Base-by-base conservation (phyloP, 2,797 vertebrate species). In the Melanotaenia pygmaea region DNA sequence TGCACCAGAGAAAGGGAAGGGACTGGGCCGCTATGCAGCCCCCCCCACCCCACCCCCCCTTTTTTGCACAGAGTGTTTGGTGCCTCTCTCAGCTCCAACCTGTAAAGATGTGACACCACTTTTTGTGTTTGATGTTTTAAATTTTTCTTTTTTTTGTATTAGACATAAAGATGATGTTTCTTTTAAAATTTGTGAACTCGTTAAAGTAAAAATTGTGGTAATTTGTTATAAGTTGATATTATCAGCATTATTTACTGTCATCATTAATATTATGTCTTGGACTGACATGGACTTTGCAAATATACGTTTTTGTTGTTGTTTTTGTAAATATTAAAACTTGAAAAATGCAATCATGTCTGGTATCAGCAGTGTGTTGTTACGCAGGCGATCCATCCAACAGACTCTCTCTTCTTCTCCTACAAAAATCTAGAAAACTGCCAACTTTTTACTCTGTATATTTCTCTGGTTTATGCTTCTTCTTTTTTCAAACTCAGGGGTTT, bases 291-390 rank as follows among this genome's bases (percentile, higher is more conserved):
- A 79, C 81, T 32, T 90, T 83, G 79, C 75, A 86, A 74, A 84
- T 87, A 73, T 72, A 77, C 67, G 72, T 81, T 76, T 81, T 80
- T 86, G 82, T 74, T 73, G 67, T 86, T 72, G 67, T 83, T 92
- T 45, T 91, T 93, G 91, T 94, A 93, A 93, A 94, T 94, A 93
- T 91, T 84, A 86, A 88, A 91, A 88, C 89, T 91, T 93, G 89
- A 93, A 93, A 20, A 88, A 90, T 87, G 76, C 88, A 89, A 93
- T 89, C 84, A 84, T 69, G 79, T 91, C 85, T 90, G 90, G 72
- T 77, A 75, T 75, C 77, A 72, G 79, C 82, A 13, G 54, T 45
- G 74, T 76, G 79, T 78, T 86, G 81, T 77, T 81, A 89, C 56
- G 24, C 86, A 80, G 80, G 37, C 76, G 28, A 77, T 76, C 74